A percentile compares a stretch with the other conserved stretches of the same genome.
Conservation (phyloP, 2,797 vertebrate species). For the Phataginus tricuspis region DNA sequence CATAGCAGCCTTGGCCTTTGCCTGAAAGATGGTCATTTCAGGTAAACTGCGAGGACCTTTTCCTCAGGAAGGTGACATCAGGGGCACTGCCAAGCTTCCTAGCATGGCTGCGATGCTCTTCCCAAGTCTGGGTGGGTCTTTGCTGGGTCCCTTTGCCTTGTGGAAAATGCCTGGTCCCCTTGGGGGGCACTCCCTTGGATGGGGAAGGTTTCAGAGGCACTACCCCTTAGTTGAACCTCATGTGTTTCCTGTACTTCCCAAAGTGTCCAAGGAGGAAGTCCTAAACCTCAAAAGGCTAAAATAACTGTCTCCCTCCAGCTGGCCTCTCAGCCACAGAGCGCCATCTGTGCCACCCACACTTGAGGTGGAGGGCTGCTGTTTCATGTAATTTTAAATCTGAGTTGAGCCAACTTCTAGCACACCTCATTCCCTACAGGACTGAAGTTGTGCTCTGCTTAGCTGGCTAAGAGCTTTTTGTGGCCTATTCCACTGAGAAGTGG, state of each 20-base stretch:
- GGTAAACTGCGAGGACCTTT: not conserved
- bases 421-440: not conserved
- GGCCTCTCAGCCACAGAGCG: not conserved
- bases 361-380: not conserved
- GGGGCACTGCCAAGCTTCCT: slow-evolving; percentile 47
- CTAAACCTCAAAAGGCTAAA: slow-evolving; percentile 61
- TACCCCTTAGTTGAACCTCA: slow-evolving; percentile 82
- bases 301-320: not conserved
- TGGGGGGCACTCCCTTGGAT: not conserved
- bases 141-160: fast-evolving
- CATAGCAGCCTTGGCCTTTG: not conserved
- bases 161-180: not conserved
- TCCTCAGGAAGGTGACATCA: slow-evolving; percentile 55
- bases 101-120: not conserved
- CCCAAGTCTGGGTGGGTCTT: not conserved
- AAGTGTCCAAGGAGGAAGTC: slow-evolving; percentile 76
- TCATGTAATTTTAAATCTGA: not conserved
- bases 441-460: not conserved
- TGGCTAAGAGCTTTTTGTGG: not conserved
- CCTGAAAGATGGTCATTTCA: not conserved
- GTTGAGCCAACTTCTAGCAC: not conserved
- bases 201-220: slow-evolving; percentile 59
- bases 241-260: slow-evolving; percentile 84
- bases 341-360: fast-evolving
- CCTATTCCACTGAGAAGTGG: not conserved